These are phyloP conservation scores for Spongilla lacustris DNA, from an alignment of 37 sponge, comb jelly and placozoan species.

Conservation along the genomic window DNA sequence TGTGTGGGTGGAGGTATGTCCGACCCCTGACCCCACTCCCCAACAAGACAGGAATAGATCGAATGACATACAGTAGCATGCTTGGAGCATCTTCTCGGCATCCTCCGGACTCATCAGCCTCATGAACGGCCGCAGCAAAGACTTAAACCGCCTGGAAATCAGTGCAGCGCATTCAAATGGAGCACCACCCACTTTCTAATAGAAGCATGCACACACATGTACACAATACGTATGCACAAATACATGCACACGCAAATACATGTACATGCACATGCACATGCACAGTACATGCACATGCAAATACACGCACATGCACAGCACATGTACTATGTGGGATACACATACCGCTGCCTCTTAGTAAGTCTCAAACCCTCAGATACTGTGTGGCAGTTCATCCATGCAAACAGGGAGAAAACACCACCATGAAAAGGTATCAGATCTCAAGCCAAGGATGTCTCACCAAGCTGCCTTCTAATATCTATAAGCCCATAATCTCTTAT, in stretches of 20 bases:
- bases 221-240: background rate
- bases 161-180: background rate
- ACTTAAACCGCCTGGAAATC: slow-evolving; percentile 38
- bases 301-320: background rate
- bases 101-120: slow-evolving; percentile 63
- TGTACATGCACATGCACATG: background rate
- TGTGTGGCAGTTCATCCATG: background rate
- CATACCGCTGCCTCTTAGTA: slow-evolving; percentile 43
- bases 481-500: slow-evolving; percentile 77
- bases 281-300: background rate
- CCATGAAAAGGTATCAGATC: background rate
- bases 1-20: background rate
- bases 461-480: slow-evolving; percentile 41
- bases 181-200: background rate
- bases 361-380: slow-evolving; percentile 10
- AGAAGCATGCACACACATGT: background rate
- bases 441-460: background rate
- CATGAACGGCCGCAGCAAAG: slow-evolving; percentile 52
- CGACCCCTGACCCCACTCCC: background rate
- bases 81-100: slow-evolving; percentile 69
- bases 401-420: background rate
- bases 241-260: background rate
- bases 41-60: background rate
- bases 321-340: too few relatives aligned
- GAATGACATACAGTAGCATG: slow-evolving; percentile 61